A percentile compares a stretch with the other conserved stretches of the same genome.
Evolutionary conservation across 2,797 vertebrate species (phyloP).

Genomic region (Gadopsis marmoratus): DNA sequence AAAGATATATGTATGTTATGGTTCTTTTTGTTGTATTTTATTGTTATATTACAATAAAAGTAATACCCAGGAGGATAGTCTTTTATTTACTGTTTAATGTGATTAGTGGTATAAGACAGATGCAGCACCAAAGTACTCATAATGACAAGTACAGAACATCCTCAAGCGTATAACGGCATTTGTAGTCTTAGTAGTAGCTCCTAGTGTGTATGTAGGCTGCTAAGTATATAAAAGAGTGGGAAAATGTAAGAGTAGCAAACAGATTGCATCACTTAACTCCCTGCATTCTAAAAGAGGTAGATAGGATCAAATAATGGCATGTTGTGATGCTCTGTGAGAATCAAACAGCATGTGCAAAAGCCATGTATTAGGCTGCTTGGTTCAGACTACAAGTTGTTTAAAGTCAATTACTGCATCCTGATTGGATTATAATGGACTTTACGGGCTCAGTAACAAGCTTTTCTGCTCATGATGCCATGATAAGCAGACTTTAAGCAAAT

Average conservation of each 20-base stretch:
- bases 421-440: constrained; percentile 17
- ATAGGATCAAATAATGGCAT: background rate
- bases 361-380: background rate
- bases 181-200: constrained; percentile 9
- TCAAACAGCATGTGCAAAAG: background rate
- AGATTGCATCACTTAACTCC: background rate
- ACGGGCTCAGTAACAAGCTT: background rate
- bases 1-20: background rate
- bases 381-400: background rate
- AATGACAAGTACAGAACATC: constrained; percentile 51
- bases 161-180: constrained; percentile 40
- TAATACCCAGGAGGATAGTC: constrained; percentile 31
- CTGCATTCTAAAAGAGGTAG: background rate
- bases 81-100: constrained; percentile 54
- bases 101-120: constrained; percentile 44
- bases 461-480: constrained; percentile 1
- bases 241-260: constrained; percentile 30
- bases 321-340: background rate
- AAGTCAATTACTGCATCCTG: background rate
- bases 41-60: constrained; percentile 7
- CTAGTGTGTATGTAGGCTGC: constrained; percentile 7
- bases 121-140: constrained; percentile 34
- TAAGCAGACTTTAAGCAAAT: background rate
- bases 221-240: constrained; percentile 23
- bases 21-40: constrained; percentile 1